These are phyloP conservation scores for Zosterops borbonicus DNA, from an alignment of 2,113 vertebrate species.

Conservation along the genomic window DNA sequence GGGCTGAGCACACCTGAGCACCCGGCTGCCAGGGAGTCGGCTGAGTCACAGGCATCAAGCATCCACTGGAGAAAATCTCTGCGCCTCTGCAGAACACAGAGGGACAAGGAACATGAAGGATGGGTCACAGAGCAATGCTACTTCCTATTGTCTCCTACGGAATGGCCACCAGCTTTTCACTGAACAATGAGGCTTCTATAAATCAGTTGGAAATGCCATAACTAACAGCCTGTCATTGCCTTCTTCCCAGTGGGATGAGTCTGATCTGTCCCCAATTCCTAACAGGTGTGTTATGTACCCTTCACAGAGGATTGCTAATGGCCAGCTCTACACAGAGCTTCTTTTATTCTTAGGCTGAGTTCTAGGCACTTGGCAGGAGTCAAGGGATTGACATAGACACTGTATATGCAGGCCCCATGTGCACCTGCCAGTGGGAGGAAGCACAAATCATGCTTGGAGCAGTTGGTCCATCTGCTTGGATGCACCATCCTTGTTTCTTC, in stretches of 20 bases:
- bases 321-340: not conserved
- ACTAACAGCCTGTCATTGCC: not conserved
- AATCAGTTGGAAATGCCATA: not conserved
- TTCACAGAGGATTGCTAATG: not conserved
- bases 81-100: conserved; percentile 76
- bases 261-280: not conserved
- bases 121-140: not conserved
- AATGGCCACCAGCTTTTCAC: not conserved
- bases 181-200: accelerated
- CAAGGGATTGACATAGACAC: not conserved
- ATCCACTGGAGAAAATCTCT: conserved; percentile 92
- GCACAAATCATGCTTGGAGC: not conserved
- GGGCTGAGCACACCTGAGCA: conserved; percentile 69
- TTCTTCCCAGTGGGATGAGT: not conserved
- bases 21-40: conserved; percentile 47
- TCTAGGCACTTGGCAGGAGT: not conserved
- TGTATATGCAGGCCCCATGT: not conserved
- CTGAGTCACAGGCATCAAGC: conserved; percentile 76
- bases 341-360: not conserved
- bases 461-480: not conserved
- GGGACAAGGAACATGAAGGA: not conserved
- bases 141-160: not conserved
- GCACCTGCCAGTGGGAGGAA: not conserved
- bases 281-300: not conserved
- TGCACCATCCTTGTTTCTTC: not conserved